Evolutionary conservation across 37 sponge, comb jelly and placozoan species (phyloP).

Genomic region (Cliona cf. orientalis): DNA sequence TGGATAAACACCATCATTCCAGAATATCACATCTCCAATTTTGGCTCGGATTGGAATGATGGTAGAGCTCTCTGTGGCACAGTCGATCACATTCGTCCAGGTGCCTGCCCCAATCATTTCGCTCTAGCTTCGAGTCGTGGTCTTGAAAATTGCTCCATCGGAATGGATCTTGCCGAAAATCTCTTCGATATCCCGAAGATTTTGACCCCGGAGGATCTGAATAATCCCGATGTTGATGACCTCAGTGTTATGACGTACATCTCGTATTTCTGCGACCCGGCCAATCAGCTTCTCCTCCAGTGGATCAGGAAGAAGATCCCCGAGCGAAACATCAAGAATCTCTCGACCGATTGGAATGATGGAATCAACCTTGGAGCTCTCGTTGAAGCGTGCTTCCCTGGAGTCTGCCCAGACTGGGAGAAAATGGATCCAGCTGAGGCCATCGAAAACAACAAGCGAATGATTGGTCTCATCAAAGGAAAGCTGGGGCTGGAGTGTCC

Average conservation of each 20-base stretch:
- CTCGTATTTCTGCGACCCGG: conserved; percentile 79
- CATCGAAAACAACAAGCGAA: conserved; percentile 51
- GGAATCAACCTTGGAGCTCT: conserved; percentile 87
- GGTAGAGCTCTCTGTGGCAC: conserved; percentile 78
- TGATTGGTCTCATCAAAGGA: conserved; percentile 43
- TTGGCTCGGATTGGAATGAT: conserved; percentile 87
- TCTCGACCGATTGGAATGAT: conserved; percentile 85
- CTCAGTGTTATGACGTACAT: conserved; percentile 91
- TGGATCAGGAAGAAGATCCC: conserved; percentile 88
- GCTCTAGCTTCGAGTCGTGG: conserved; percentile 57
- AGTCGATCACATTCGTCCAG: conserved; percentile 65
- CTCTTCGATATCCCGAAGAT: conserved; percentile 78
- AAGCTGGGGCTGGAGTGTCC: conserved; percentile 55
- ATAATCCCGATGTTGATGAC: conserved; percentile 85
- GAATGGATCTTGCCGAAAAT: conserved; percentile 74
- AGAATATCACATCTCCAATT: conserved; percentile 72
- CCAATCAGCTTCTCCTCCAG: conserved; percentile 60
- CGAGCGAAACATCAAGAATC: conserved; percentile 73
- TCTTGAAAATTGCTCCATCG: conserved; percentile 72
- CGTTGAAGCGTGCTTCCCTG: conserved; percentile 73
- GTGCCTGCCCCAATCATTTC: conserved; percentile 80
- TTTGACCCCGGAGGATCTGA: conserved; percentile 76
- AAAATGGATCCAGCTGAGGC: conserved; percentile 60
- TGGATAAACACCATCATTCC: conserved; percentile 90
- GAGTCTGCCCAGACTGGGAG: conserved; percentile 74